A percentile compares a stretch with the other conserved stretches of the same genome.
Evolutionary conservation across 2,113 vertebrate species (phyloP).

Genomic region (Orthochromis malagaraziensis): DNA sequence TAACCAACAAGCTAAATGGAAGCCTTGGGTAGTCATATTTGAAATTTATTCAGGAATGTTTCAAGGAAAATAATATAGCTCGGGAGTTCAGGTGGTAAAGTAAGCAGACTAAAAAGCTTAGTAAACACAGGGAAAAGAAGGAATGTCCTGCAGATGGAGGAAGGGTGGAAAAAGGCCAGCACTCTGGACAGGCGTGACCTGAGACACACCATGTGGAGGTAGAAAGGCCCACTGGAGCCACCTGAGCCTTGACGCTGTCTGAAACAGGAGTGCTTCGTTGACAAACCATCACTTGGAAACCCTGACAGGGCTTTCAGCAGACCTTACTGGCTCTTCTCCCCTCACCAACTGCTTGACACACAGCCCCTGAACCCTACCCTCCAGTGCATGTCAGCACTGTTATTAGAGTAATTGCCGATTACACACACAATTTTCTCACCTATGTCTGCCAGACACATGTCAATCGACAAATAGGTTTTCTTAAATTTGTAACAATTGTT

Average conservation of each 20-base stretch:
- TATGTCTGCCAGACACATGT: conserved; percentile 18
- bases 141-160: conserved; percentile 34
- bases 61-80: background rate
- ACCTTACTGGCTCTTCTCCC: conserved; percentile 9
- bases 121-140: background rate
- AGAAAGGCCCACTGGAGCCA: conserved; percentile 44
- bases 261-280: conserved; percentile 67
- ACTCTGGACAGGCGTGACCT: conserved; percentile 24
- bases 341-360: conserved; percentile 5
- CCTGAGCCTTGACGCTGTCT: conserved; percentile 60
- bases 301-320: conserved; percentile 53
- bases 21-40: background rate
- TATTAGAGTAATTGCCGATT: conserved; percentile 70
- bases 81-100: background rate
- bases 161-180: conserved; percentile 10
- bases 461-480: conserved; percentile 16
- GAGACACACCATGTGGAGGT: conserved; percentile 27
- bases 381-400: conserved; percentile 59
- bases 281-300: conserved; percentile 65
- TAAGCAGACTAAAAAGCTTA: background rate
- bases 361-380: conserved; percentile 33
- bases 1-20: conserved; percentile 9
- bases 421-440: conserved; percentile 51
- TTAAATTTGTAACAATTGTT: background rate
- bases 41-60: background rate